These are phyloP conservation scores for Pterostichus niger DNA, from an alignment of 2,888 invertebrate species.

Conservation along the genomic window DNA sequence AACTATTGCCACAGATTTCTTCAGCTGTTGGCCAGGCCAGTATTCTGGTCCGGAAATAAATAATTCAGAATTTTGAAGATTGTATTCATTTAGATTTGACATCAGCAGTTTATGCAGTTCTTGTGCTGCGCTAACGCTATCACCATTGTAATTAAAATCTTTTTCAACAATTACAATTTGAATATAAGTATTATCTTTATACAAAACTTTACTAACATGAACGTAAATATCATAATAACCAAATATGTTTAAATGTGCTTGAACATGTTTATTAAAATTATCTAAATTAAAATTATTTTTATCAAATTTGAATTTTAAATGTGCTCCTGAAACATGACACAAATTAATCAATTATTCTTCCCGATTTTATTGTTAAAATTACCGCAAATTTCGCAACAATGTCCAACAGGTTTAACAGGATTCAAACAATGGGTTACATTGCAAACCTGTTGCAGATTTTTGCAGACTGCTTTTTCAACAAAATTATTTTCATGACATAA, in stretches of 20 bases:
- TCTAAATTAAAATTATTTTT: slow-evolving; percentile 50
- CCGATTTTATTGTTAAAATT: slow-evolving; percentile 17
- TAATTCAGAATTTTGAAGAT: slow-evolving; percentile 23
- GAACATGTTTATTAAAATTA: slow-evolving; percentile 32
- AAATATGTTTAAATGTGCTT: slow-evolving; percentile 29
- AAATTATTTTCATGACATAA: slow-evolving; percentile 56
- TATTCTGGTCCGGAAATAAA: slow-evolving; percentile 45
- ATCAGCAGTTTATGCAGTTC: background rate
- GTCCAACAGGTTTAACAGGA: slow-evolving; percentile 62
- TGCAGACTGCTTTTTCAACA: slow-evolving; percentile 52
- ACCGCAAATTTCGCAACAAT: slow-evolving; percentile 66
- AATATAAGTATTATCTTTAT: slow-evolving; percentile 39
- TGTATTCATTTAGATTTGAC: slow-evolving; percentile 30
- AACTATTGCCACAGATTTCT: slow-evolving; percentile 27
- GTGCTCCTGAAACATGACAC: slow-evolving; percentile 46
- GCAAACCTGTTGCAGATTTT: slow-evolving; percentile 56
- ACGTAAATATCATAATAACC: slow-evolving; percentile 35
- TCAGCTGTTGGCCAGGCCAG: slow-evolving; percentile 35
- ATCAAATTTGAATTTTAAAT: slow-evolving; percentile 55
- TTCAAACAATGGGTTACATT: slow-evolving; percentile 57
- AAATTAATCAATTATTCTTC: background rate
- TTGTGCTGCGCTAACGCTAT: slow-evolving; percentile 40
- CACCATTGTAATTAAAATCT: slow-evolving; percentile 51
- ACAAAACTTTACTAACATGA: slow-evolving; percentile 51
- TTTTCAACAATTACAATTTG: slow-evolving; percentile 63